Evolutionary conservation across 1,140 invertebrate genomes (phyloP).

Genomic region (Xylocopa sonorina): DNA sequence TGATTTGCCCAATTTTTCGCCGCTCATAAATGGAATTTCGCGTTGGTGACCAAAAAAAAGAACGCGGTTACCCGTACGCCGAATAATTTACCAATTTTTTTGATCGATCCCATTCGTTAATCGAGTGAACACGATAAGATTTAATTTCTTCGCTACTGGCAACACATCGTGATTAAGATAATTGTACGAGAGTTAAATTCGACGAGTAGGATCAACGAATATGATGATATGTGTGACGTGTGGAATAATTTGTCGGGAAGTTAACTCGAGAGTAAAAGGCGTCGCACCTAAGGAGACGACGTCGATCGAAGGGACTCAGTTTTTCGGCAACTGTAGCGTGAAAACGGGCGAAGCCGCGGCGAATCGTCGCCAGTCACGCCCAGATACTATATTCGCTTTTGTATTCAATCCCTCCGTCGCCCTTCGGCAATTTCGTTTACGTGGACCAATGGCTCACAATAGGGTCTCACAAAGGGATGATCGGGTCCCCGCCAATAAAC

Average conservation of each 20-base stretch:
- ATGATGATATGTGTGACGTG: neutral
- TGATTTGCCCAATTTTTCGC: constrained; percentile 42
- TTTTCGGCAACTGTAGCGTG: constrained; percentile 72
- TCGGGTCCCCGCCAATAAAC: constrained; percentile 75
- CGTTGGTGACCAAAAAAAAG: neutral
- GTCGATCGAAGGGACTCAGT: constrained; percentile 63
- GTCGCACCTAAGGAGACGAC: neutral
- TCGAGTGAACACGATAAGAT: constrained; percentile 32
- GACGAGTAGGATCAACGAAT: neutral
- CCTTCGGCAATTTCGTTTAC: constrained; percentile 77
- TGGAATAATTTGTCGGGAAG: constrained; percentile 8
- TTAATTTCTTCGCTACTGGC: neutral
- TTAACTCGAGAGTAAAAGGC: neutral
- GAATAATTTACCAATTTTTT: neutral
- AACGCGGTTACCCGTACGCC: neutral
- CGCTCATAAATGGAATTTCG: constrained; percentile 16
- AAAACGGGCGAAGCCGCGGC: constrained; percentile 74
- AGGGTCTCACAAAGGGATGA: constrained; percentile 75
- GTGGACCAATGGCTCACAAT: constrained; percentile 76
- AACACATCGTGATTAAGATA: neutral
- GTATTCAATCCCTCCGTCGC: constrained; percentile 72
- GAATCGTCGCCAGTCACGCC: constrained; percentile 78
- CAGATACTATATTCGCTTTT: constrained; percentile 77
- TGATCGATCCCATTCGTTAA: neutral
- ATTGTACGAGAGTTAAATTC: neutral